Evolutionary conservation across 2,888 invertebrate species (phyloP).

Genomic region (Unio pictorum): DNA sequence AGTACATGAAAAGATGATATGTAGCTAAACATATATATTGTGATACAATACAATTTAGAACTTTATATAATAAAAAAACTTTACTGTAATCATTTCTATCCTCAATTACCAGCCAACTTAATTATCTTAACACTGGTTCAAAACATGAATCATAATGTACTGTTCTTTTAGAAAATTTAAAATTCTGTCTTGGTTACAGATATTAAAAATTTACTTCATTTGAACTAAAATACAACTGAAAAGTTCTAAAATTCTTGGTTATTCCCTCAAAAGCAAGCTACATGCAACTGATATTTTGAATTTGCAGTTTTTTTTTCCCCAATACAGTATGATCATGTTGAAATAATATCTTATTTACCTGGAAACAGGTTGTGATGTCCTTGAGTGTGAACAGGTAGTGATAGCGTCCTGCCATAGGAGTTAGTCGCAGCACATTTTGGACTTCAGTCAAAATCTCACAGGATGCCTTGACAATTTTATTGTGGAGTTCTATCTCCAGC

Average conservation of each 20-base stretch:
- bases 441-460: conserved; percentile 63
- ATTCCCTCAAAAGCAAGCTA: background rate
- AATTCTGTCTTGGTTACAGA: too few species aligned
- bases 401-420: conserved; percentile 66
- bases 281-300: background rate
- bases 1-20: too few species aligned
- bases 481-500: conserved; percentile 67
- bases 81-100: too few species aligned
- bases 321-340: background rate
- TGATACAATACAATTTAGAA: too few species aligned
- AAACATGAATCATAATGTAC: too few species aligned
- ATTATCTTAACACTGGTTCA: too few species aligned
- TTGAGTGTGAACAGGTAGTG: conserved; percentile 70
- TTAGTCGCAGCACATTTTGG: conserved; percentile 64
- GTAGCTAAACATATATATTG: too few species aligned
- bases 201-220: too few species aligned
- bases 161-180: too few species aligned
- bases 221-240: background rate
- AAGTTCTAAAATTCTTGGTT: background rate
- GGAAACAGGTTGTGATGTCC: conserved; percentile 68
- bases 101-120: too few species aligned
- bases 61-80: too few species aligned
- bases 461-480: conserved; percentile 65
- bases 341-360: conserved; percentile 49
- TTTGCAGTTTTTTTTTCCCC: too few species aligned